Evolutionary conservation across 1,140 invertebrate species (phyloP).

Genomic region (Drosophila pruinosa): DNA sequence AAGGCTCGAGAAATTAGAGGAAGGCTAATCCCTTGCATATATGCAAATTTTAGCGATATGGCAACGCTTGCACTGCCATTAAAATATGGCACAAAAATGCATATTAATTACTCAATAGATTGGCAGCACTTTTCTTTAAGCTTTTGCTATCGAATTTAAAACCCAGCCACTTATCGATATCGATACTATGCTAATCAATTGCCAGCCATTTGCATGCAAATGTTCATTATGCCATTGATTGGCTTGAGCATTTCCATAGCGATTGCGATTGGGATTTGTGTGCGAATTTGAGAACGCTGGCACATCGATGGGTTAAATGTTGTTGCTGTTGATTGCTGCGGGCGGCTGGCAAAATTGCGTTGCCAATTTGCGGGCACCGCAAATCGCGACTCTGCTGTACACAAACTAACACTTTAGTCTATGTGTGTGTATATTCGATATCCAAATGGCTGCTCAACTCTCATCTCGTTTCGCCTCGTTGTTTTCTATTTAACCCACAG

Average conservation of each 20-base stretch:
- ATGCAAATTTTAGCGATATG: no score
- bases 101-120: background rate
- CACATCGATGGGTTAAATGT: constrained; percentile 32
- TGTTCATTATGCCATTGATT: background rate
- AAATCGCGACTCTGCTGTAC: constrained; percentile 14
- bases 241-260: background rate
- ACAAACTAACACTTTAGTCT: no score
- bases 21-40: no score
- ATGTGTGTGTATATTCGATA: background rate
- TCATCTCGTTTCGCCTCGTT: no score
- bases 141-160: background rate
- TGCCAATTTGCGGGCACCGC: constrained; percentile 34
- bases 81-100: no score
- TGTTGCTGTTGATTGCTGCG: constrained; percentile 32
- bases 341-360: constrained; percentile 38
- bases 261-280: background rate
- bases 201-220: background rate
- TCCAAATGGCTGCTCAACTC: background rate
- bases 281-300: constrained; percentile 7
- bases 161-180: background rate
- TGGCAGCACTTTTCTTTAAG: background rate
- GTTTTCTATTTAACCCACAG: constrained; percentile 40
- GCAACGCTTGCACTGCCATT: no score
- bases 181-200: background rate
- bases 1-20: background rate